A percentile compares a stretch with the other conserved stretches of the same genome.
Evolutionary conservation across 2,888 invertebrate species (phyloP).

Genomic region (Spisula solida): DNA sequence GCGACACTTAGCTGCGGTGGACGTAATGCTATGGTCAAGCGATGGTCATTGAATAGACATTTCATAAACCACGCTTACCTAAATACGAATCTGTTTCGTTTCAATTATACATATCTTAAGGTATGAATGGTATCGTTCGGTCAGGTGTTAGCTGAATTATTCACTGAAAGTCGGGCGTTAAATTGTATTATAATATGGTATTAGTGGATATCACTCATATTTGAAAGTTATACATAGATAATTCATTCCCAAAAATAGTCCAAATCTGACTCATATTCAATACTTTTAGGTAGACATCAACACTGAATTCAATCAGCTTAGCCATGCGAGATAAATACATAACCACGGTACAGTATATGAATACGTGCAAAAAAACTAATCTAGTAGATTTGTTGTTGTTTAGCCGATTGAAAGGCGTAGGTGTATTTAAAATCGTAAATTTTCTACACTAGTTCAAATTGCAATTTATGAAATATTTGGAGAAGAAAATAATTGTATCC

Average conservation of each 20-base stretch:
- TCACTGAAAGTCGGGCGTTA: slow-evolving; percentile 4
- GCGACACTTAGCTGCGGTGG: background rate
- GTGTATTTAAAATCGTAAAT: background rate
- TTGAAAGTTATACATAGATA: background rate
- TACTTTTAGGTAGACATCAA: background rate
- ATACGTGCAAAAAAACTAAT: background rate
- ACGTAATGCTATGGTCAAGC: slow-evolving; percentile 3
- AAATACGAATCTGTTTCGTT: slow-evolving; percentile 9
- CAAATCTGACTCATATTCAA: background rate
- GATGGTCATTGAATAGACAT: background rate
- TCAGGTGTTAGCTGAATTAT: background rate
- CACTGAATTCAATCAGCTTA: background rate
- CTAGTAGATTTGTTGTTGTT: background rate
- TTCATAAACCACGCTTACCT: background rate
- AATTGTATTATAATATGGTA: background rate
- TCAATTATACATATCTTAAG: slow-evolving; percentile 6
- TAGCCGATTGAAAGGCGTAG: background rate
- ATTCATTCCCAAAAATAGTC: background rate
- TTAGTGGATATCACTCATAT: background rate
- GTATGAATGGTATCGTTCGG: background rate
- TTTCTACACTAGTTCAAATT: background rate
- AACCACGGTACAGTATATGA: background rate
- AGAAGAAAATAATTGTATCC: background rate
- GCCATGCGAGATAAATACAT: background rate
- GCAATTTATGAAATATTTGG: background rate